Conservation (phyloP, 2,113 vertebrate species). For the Felis catus region F.catus_Fca126_mat1.0 CM031417.1:59847501-59848000, state of each 20-base stretch:
- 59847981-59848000: constrained; percentile 24
- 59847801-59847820: not conserved
- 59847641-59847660: not conserved
- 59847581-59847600: not conserved
- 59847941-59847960: not conserved
- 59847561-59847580: not conserved
- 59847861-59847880: not conserved
- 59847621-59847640: not conserved
- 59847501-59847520: constrained; percentile 5
- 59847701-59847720: constrained; percentile 6
- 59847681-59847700: constrained; percentile 32
- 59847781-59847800: not conserved
- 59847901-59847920: not conserved
- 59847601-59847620: not conserved
- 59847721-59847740: not conserved
- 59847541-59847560: not conserved
- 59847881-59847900: not conserved
- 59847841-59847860: not conserved
- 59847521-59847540: not conserved
- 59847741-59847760: not conserved
- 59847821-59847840: not conserved
- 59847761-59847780: not conserved
- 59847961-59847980: constrained; percentile 49
- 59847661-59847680: constrained; percentile 23
- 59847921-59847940: not conserved